Evolutionary conservation across 2,888 invertebrate genomes (phyloP).

Genomic region (Tanytarsus gracilentus): DNA sequence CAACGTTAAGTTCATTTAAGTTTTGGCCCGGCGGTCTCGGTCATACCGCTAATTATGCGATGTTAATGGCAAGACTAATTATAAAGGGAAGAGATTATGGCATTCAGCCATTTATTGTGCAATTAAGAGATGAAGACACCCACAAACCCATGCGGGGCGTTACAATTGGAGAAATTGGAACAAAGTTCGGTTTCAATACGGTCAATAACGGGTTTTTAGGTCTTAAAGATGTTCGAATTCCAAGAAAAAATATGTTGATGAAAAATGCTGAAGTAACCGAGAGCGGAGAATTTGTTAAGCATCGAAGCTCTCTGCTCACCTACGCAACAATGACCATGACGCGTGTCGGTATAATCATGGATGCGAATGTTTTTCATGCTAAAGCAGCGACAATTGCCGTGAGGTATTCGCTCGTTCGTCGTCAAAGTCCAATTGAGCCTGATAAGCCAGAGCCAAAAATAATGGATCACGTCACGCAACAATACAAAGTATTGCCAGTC

Average conservation of each 20-base stretch:
- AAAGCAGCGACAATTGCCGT: slow-evolving; percentile 83
- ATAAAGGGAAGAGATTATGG: slow-evolving; percentile 77
- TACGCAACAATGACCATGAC: slow-evolving; percentile 95
- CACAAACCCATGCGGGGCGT: slow-evolving; percentile 81
- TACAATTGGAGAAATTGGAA: slow-evolving; percentile 89
- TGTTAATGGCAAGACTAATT: slow-evolving; percentile 85
- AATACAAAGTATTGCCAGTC: slow-evolving; percentile 80
- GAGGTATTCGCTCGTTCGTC: slow-evolving; percentile 80
- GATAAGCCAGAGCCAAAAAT: slow-evolving; percentile 48
- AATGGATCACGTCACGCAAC: slow-evolving; percentile 88
- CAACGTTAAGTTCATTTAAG: slow-evolving; percentile 52
- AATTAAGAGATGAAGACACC: slow-evolving; percentile 77
- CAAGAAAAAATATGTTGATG: slow-evolving; percentile 88
- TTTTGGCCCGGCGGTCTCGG: slow-evolving; percentile 49
- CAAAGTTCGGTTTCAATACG: slow-evolving; percentile 85
- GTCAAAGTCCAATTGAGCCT: slow-evolving; percentile 78
- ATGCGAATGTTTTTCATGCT: slow-evolving; percentile 65
- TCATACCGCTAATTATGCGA: slow-evolving; percentile 84
- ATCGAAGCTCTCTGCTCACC: slow-evolving; percentile 72
- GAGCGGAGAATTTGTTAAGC: slow-evolving; percentile 82
- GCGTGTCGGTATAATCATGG: slow-evolving; percentile 72
- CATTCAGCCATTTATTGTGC: slow-evolving; percentile 88
- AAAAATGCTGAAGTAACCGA: slow-evolving; percentile 77
- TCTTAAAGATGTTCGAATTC: slow-evolving; percentile 79
- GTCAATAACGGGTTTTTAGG: slow-evolving; percentile 91